Evolutionary conservation across 2,888 invertebrate genomes (phyloP), one percentile per base, ranked within the genome.

Genomic region (Eledona agricola): DNA sequence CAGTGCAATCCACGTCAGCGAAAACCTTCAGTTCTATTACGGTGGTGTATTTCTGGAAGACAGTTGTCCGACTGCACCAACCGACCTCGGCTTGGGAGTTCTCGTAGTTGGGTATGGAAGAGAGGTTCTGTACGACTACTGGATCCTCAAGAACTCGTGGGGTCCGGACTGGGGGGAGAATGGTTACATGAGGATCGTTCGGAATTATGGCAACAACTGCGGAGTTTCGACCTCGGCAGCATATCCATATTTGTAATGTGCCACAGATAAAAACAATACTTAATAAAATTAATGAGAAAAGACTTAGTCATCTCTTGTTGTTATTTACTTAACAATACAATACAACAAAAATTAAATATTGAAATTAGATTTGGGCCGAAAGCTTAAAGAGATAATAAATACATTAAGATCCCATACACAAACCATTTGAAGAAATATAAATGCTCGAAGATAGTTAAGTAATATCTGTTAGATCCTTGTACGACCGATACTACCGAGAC

Each of bases 1-100:
- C 7, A 87, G 92, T 38, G 93, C 91, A 65, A 91, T 94, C 70
- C 93, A 95, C 79, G 94, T 93, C 51, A 57, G 51, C 3, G 11
- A 15, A 1, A 76, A 77, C 60, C 92, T 93, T 84, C 91, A 93
- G 77, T 86, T 89, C 72, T 93, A 93, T 77, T 81, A 81, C 4
- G 77, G 80, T 62, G 90, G 90, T 34, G 83, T 94, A 45, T 94
- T 92, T 78, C 82, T 81, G 70, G 91, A 92, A 62, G 82, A 83
- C 29, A 74, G 82, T 26, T 94, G 94, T 77, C 83, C 84, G 60
- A 63, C 80, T 1, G 67, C 77, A 19, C 75, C 3, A 12, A 9
- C 11, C 3, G 31, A 80, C 53, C 78, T 93, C 22, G 91, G 93
- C 77, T 94, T 94, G 67, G 93, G 90, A 59, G 90, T 86, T 16